Percentiles rank a stretch among this genome's conserved stretches.
Evolutionary conservation across 2,113 vertebrate species (phyloP).

Genomic region (Narcine bancroftii): DNA sequence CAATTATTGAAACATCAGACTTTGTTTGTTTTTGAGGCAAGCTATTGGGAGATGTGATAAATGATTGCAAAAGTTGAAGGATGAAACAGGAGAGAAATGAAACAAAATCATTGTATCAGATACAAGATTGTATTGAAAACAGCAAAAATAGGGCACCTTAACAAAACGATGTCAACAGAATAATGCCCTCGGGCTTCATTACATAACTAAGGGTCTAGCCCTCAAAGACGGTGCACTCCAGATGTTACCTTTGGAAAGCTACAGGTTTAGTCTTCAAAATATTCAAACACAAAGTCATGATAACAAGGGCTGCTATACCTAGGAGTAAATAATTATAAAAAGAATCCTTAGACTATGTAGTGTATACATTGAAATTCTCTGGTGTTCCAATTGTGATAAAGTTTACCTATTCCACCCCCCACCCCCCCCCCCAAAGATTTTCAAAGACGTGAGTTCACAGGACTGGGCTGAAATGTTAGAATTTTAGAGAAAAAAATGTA

Average conservation of each 20-base stretch:
- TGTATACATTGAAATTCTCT: slow-evolving; percentile 1
- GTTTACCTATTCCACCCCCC: neutral
- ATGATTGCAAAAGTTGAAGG: neutral
- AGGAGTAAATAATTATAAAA: neutral
- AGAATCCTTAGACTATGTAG: slow-evolving; percentile 4
- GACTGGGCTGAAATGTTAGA: slow-evolving; percentile 25
- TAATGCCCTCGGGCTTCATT: neutral
- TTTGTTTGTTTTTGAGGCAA: too few species aligned
- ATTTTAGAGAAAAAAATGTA: neutral
- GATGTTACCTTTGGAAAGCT: slow-evolving; percentile 24
- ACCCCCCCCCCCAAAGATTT: neutral
- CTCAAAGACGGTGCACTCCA: neutral
- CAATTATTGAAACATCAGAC: neutral
- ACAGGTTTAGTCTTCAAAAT: slow-evolving; percentile 30
- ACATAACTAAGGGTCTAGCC: slow-evolving; percentile 9
- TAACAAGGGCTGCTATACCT: slow-evolving; percentile 20
- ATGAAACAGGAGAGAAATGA: slow-evolving; percentile 28
- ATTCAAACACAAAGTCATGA: slow-evolving; percentile 9
- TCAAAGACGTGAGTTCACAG: neutral
- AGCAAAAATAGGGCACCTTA: slow-evolving; percentile 29
- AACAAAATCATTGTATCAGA: slow-evolving; percentile 15
- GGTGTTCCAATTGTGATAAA: neutral
- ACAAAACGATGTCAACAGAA: slow-evolving; percentile 35
- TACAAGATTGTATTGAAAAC: slow-evolving; percentile 34
- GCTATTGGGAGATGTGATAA: neutral